Percentiles rank a stretch among this genome's conserved stretches.
These are phyloP conservation scores for Rapana venosa DNA, from an alignment of 2,888 invertebrate genomes.

Conservation along the genomic window DNA sequence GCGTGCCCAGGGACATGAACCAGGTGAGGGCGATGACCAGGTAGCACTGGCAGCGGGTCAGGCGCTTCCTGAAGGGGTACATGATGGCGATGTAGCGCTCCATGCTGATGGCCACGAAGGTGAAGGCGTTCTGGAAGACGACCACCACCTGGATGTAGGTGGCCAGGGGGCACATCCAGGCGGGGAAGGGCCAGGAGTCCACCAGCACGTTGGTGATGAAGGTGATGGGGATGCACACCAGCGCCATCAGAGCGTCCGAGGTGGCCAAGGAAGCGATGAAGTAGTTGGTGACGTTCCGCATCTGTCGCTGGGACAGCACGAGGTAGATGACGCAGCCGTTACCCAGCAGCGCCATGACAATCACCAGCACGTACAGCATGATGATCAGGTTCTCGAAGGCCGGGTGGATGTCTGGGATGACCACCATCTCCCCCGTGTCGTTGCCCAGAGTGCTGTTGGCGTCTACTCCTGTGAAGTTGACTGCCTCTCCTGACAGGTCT, in stretches of 20 bases:
- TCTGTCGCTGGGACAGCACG: slow-evolving; percentile 84
- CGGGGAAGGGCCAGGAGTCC: slow-evolving; percentile 92
- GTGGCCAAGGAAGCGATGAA: slow-evolving; percentile 77
- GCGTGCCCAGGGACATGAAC: slow-evolving; percentile 87
- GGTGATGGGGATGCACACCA: slow-evolving; percentile 80
- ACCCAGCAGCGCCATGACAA: slow-evolving; percentile 50
- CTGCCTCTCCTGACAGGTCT: neutral
- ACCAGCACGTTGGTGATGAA: slow-evolving; percentile 88
- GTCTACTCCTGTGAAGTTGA: neutral
- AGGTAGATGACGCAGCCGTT: slow-evolving; percentile 53
- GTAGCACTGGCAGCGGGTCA: slow-evolving; percentile 86
- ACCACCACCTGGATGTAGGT: slow-evolving; percentile 84
- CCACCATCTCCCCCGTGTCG: neutral
- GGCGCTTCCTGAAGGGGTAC: slow-evolving; percentile 89
- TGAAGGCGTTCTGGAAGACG: slow-evolving; percentile 89
- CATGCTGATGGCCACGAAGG: slow-evolving; percentile 91
- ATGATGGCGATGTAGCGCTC: slow-evolving; percentile 95
- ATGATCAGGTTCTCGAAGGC: slow-evolving; percentile 40
- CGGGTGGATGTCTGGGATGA: slow-evolving; percentile 7
- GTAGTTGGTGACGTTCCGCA: slow-evolving; percentile 93
- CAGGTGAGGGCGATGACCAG: slow-evolving; percentile 86
- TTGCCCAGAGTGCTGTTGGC: neutral
- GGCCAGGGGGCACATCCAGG: slow-evolving; percentile 88
- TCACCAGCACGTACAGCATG: slow-evolving; percentile 48
- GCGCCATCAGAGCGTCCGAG: slow-evolving; percentile 78